Evolutionary conservation across 2,113 vertebrate species (phyloP), one percentile per base, ranked within the genome.

Genomic region (Centropus unirufus): DNA sequence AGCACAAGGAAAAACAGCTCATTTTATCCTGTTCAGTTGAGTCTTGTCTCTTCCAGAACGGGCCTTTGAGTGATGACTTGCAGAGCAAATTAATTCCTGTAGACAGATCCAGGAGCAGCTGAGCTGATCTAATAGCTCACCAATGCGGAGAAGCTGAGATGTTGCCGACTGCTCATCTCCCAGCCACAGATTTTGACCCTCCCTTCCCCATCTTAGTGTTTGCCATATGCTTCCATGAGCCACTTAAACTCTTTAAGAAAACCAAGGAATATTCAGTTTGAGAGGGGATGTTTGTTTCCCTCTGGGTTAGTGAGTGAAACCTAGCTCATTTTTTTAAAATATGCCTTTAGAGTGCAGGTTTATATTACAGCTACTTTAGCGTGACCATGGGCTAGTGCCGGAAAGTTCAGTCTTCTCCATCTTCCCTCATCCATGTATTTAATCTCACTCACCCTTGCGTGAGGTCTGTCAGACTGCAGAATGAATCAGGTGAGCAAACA

Each of bases 21-120:
- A 46, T 89, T 95, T 96, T 70, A 87, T 68, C 84, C 40, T 57
- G 18, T 87, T 93, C 40, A 29, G 64, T 51, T 58, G 70, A 92
- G 23, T 63, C 64, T 94, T 91, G 40, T 92, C 82, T 96, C 73
- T 96, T 96, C 89, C 62, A 86, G 84, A 94, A 49, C 47, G 64
- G 77, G 81, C 76, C 61, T 92, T 79, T 89, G 88, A 79, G 63
- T 80, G 66, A 76, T n/a, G 58, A 76, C 85, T 72, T 84, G 61
- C 52, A 59, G 80, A 82, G 58, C 72, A 76, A 92, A 86, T 52
- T 42, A 3, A 82, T 62, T 92, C 69, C 69, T 83, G 32, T 82
- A 83, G 69, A 34, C 47, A 83, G 58, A 46, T 64, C 70, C 66
- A 26, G 27, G 40, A 68, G 36, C 54, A 87, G 69, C 66, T 67